Base-by-base conservation (phyloP, 35 echinoderm and acorn worm species). In the Amphiura filiformis region DNA sequence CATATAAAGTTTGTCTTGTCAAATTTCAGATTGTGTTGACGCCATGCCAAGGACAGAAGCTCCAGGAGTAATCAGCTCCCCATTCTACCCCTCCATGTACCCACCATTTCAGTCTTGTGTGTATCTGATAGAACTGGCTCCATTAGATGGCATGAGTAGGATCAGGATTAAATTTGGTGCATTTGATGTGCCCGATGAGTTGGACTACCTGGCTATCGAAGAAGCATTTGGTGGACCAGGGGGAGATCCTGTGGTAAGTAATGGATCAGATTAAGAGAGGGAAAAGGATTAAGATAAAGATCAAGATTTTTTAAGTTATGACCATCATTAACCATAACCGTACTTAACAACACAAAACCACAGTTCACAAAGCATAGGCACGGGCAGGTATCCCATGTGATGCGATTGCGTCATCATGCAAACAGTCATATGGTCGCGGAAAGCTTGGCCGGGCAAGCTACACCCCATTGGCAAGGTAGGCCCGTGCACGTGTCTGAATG, bases 41-140 rank as follows among this genome's bases (percentile, higher is more conserved):
- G 38, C 78, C 18, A 79, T 44, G 31, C 12, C 49, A 28, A 39
- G 87, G 5, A 89, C 92, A 12, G 88, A 91, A 18, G n/a, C n/a
- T n/a, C 64, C 44, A 33, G 96, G 96, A 57, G 88, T 84, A 36
- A 80, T 98, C 28, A 39, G 77, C 23, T 98, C 96, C 30, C 92
- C 96, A 23, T 70, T 84, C 82, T 94, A 75, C 80, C 96, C 96
- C 35, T 82, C 35, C 11, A n/a, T 39, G 1, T 98, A 94, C 81
- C 92, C 96, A 82, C 89, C 89, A 1, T 65, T 78, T 39, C 39
- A 86, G 34, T 57, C 89, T 37, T 98, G 96, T 64, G 28, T 42
- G 0, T 90, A 80, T 37, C n/a, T 38, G 38, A 76, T 98, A 38
- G 57, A 78, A 78, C 52, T 97, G 85, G 77, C 44, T 0, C 35